phyloP scores from a whole-genome alignment of 2,113 vertebrate species.

The Prolemur simus region DNA sequence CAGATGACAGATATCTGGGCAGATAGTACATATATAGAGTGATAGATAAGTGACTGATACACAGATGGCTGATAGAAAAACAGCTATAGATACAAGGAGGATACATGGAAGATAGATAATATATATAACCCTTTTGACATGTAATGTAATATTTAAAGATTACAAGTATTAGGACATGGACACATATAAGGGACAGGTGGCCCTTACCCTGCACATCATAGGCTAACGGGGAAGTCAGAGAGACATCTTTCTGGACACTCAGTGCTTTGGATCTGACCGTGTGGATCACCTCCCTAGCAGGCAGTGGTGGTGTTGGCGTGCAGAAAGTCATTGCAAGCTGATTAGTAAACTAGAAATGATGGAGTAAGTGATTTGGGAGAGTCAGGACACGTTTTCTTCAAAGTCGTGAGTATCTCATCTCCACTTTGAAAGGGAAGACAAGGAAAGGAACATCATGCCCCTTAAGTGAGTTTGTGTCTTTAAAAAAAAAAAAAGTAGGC shows the following conservation, averaged over 20 bases:
- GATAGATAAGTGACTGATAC: too few relatives aligned
- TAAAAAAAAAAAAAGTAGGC: neutral
- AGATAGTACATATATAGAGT: neutral
- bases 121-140: neutral
- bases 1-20: neutral
- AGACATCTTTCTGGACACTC: neutral
- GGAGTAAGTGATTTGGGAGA: neutral
- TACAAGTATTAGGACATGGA: neutral
- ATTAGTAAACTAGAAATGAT: too few relatives aligned
- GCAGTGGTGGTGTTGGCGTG: neutral
- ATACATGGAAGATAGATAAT: neutral
- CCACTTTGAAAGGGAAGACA: neutral
- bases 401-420: neutral
- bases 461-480: neutral
- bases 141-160: neutral
- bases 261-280: neutral
- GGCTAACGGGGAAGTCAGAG: neutral
- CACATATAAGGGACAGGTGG: neutral
- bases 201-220: neutral
- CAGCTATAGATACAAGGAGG: too few relatives aligned
- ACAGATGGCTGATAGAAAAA: too few relatives aligned
- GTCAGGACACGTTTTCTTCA: neutral
- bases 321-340: neutral
- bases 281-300: neutral
- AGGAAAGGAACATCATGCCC: neutral